Base-by-base conservation (phyloP, 92 coral and sea anemone species). In the Phenganax marumi region DNA sequence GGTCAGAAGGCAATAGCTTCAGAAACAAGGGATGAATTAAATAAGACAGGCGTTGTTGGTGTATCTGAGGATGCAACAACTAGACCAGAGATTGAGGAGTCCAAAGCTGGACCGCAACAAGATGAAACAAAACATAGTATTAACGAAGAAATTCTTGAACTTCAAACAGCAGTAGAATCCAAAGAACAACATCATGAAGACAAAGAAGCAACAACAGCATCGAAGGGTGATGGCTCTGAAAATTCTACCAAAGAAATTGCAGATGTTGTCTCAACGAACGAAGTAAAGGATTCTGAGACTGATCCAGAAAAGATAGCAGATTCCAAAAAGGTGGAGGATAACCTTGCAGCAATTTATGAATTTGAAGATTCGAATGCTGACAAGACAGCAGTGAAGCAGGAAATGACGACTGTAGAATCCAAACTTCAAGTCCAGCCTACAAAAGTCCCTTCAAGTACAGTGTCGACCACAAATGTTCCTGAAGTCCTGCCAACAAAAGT, bases 181-280 rank as follows among this genome's bases (percentile, higher is more conserved):
- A 58, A 58, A 14, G 65, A 14, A 16, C 21, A 58, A 14, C 17
- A 18, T 58, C 65, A 8, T 16, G 19, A 14, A 16, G 11, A 14
- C 43, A 33, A 33, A 33, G 43, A 33, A 33, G 43, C 43, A 2
- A 33, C 43, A 1, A 1, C 43, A 58, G 65, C 0, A 58, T 64
- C 43, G 43, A 64, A 64, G 26, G 47, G 26, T 64, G 70, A 64
- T 64, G 70, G 11, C 70, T 58, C 21, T 12, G 65, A 58, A 23
- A 64, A 64, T 22, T 64, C 39, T 64, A 64, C 70, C 8, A 25
- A 22, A 64, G 70, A 12, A 33, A 64, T 8, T 58, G 65, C 4
- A 7, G 65, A 58, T 58, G 65, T 58, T 18, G 22, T 58, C 65
- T 14, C 65, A 58, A 23, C 23, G 17, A 58, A 18, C 8, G 21